Percentiles rank a stretch among this genome's conserved stretches.
Evolutionary conservation across 2,113 vertebrate species (phyloP).

Genomic region (Otolemur garnettii): DNA sequence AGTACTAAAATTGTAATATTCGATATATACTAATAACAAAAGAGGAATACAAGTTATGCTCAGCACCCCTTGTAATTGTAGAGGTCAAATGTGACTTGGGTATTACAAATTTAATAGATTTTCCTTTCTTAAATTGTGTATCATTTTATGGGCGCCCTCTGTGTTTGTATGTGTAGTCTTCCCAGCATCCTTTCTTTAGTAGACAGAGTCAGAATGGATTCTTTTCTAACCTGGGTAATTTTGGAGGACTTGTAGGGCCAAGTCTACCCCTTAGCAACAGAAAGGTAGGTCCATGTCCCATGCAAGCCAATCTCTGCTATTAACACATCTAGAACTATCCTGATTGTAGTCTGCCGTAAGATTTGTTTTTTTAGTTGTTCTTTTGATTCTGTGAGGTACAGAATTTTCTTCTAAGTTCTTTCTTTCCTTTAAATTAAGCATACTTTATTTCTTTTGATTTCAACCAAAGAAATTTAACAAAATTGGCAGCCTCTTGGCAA

Average conservation of each 20-base stretch:
- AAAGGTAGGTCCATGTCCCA: background rate
- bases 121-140: too few species aligned
- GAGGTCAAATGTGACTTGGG: too few species aligned
- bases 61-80: too few species aligned
- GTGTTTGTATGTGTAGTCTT: background rate
- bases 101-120: too few species aligned
- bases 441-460: background rate
- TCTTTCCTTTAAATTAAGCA: background rate
- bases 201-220: background rate
- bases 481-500: background rate
- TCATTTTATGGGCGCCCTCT: too few species aligned
- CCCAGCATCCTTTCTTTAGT: background rate
- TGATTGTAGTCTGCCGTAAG: background rate
- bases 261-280: background rate
- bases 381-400: conserved; percentile 12
- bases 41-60: too few species aligned
- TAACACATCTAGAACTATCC: background rate
- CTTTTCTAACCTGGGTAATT: conserved; percentile 15
- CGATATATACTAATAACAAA: too few species aligned
- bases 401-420: background rate
- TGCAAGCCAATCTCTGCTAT: background rate
- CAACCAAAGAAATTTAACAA: conserved; percentile 12
- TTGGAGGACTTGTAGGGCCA: background rate
- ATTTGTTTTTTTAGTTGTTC: background rate
- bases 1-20: too few species aligned